Conservation (phyloP, 2,113 vertebrate species). For the Notarius lentiginosus region DNA sequence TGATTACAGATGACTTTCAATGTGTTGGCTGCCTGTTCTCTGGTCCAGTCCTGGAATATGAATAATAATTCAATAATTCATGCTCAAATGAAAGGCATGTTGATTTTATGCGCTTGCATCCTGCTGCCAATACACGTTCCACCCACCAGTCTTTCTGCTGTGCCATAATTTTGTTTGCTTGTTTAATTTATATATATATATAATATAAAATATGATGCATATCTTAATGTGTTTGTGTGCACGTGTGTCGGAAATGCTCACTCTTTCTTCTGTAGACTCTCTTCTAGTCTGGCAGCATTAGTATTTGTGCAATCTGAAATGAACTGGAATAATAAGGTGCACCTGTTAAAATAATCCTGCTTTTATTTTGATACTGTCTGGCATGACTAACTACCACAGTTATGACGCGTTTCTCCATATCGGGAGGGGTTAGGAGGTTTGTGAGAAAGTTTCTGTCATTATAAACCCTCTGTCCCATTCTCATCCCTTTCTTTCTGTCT, state of each 20-base stretch:
- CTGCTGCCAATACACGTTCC: neutral
- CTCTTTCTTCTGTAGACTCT: neutral
- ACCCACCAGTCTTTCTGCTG: neutral
- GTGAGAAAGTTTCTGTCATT: neutral
- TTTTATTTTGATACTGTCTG: constrained; percentile 7
- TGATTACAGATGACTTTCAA: neutral
- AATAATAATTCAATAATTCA: neutral
- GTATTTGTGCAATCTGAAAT: neutral
- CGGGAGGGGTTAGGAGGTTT: neutral
- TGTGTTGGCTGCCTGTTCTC: constrained; percentile 4
- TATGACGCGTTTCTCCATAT: neutral
- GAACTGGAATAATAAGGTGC: neutral
- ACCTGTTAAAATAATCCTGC: constrained; percentile 10
- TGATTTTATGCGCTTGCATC: neutral
- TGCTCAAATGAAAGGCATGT: neutral
- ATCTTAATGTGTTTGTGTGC: neutral
- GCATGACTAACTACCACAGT: neutral
- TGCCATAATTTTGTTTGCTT: neutral
- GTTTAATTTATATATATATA: neutral
- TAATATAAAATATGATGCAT: too few species aligned
- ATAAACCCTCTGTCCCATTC: neutral
- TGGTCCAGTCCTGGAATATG: neutral
- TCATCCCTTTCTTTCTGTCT: neutral
- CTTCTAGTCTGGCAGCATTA: neutral
- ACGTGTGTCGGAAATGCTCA: neutral